phyloP scores from a whole-genome alignment of 2,888 invertebrate species.

The Anoplius nigerrimus region DNA sequence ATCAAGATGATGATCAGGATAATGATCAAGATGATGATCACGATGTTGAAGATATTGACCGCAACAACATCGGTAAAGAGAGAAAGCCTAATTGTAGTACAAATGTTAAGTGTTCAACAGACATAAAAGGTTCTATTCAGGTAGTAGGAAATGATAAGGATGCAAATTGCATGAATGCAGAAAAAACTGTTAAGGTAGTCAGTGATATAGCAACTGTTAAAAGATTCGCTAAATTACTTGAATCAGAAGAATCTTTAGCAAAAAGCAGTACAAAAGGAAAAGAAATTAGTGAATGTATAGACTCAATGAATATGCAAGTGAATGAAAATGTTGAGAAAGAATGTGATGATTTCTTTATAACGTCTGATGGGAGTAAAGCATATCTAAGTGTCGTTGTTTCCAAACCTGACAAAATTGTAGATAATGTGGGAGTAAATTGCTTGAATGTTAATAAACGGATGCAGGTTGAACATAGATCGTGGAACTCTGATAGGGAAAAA shows the following conservation, averaged over 20 bases:
- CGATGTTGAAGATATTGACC: not conserved
- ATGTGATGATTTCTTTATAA: constrained; percentile 65
- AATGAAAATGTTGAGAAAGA: constrained; percentile 29
- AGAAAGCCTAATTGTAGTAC: constrained; percentile 8
- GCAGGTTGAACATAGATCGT: too few relatives aligned
- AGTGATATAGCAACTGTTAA: constrained; percentile 63
- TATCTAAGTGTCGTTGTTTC: constrained; percentile 58
- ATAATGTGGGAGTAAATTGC: not conserved
- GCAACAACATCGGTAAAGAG: constrained; percentile 3
- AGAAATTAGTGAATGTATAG: not conserved
- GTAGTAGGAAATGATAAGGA: constrained; percentile 11
- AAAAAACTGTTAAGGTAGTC: constrained; percentile 37
- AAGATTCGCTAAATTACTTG: constrained; percentile 50
- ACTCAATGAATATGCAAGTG: not conserved
- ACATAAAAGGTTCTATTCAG: not conserved
- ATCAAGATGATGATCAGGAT: not conserved
- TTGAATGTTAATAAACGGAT: too few relatives aligned
- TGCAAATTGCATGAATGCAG: not conserved
- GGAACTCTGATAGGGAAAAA: too few relatives aligned
- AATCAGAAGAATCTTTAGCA: not conserved
- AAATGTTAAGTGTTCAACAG: constrained; percentile 3
- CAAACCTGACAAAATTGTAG: constrained; percentile 26
- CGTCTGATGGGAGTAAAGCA: constrained; percentile 49
- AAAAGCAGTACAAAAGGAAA: not conserved
- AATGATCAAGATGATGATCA: too few relatives aligned